Conservation (phyloP, 2,797 vertebrate genomes). For the Lutjanus argentimaculatus region DNA sequence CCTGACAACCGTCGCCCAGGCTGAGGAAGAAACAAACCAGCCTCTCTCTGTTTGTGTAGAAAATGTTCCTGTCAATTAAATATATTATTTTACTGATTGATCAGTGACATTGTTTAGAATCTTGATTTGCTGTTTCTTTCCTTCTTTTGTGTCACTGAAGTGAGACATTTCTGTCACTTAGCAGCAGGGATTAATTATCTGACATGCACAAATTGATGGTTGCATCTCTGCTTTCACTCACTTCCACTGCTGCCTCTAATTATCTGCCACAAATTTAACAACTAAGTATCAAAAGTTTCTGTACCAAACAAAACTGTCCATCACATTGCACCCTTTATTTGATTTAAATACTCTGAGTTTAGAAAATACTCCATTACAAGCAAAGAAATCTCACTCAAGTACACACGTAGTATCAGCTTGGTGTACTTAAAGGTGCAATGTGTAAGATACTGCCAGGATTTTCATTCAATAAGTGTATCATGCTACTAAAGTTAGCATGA, state of each 20-base stretch:
- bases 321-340: no score
- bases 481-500: no score
- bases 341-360: no score
- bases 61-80: not conserved
- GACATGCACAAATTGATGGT: not conserved
- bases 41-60: not conserved
- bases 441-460: no score
- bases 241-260: not conserved
- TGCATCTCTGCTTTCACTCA: not conserved
- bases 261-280: not conserved
- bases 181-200: not conserved
- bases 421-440: no score
- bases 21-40: conserved; percentile 11
- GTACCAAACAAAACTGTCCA: not conserved
- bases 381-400: not conserved
- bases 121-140: not conserved
- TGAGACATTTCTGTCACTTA: not conserved
- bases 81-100: not conserved
- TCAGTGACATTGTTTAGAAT: not conserved
- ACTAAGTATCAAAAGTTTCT: not conserved
- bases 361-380: not conserved
- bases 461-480: no score
- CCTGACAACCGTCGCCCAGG: conserved; percentile 39
- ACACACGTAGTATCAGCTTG: no score
- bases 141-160: not conserved